A percentile compares a stretch with the other conserved stretches of the same genome.
These are phyloP conservation scores for Lasioglossum baleicum DNA, from an alignment of 1,140 invertebrate species.

Conservation along the genomic window DNA sequence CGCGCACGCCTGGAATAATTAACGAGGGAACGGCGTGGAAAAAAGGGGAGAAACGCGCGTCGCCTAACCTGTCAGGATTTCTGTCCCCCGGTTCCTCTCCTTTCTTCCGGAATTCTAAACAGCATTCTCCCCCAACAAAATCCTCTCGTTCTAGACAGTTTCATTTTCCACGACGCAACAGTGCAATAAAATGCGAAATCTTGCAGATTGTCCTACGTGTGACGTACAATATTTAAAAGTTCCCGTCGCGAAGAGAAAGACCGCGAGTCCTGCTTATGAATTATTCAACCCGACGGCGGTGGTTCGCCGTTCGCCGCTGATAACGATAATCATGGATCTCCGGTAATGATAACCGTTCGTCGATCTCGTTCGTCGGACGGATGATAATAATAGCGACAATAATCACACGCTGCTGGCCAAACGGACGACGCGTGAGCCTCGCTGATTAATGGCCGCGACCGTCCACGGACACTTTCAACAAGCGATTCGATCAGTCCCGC, in stretches of 20 bases:
- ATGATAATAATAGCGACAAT: conserved; percentile 46
- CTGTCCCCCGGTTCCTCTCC: background rate
- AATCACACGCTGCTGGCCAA: conserved; percentile 9
- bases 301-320: conserved; percentile 32
- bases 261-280: conserved; percentile 46
- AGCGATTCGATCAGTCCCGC: background rate
- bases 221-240: too few species aligned
- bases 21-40: conserved; percentile 26
- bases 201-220: too few species aligned
- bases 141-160: background rate
- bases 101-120: conserved; percentile 18
- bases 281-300: conserved; percentile 51
- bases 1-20: conserved; percentile 48
- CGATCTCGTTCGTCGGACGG: conserved; percentile 41
- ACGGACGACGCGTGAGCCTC: background rate
- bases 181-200: too few species aligned
- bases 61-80: background rate
- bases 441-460: conserved; percentile 1
- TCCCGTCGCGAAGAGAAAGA: too few species aligned
- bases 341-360: conserved; percentile 54
- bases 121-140: background rate
- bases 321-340: conserved; percentile 57
- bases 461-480: background rate
- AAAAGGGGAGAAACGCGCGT: conserved; percentile 11
- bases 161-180: background rate